Percentiles rank a stretch among this genome's conserved stretches.
Evolutionary conservation across 2,113 vertebrate species (phyloP).

Genomic region (Triplophysa dalaica): DNA sequence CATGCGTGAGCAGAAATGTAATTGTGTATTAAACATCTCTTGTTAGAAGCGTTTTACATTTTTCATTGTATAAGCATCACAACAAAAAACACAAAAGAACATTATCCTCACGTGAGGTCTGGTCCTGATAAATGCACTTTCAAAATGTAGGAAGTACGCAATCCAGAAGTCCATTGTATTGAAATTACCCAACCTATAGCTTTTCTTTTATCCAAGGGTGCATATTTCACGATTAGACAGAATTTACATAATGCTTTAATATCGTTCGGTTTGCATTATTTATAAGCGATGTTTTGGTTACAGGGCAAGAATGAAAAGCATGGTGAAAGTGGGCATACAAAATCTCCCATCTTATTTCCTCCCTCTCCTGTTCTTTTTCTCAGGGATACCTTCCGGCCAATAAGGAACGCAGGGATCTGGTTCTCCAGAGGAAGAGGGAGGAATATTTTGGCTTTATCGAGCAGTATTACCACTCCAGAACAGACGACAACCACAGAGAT

Average conservation of each 20-base stretch:
- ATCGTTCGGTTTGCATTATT: conserved; percentile 17
- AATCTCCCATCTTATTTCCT: neutral
- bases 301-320: conserved; percentile 5
- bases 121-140: neutral
- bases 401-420: conserved; percentile 88
- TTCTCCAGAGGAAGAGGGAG: conserved; percentile 88
- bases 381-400: conserved; percentile 95
- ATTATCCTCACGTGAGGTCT: neutral
- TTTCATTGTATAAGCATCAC: neutral
- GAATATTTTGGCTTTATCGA: conserved; percentile 98
- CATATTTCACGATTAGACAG: neutral
- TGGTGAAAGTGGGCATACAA: neutral
- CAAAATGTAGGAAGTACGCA: neutral
- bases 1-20: neutral
- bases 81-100: neutral
- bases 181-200: neutral
- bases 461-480: conserved; percentile 98
- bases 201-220: neutral
- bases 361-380: conserved; percentile 6
- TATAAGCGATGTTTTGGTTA: neutral
- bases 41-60: conserved; percentile 2
- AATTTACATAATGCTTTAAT: neutral
- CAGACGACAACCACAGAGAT: conserved; percentile 93
- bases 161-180: neutral
- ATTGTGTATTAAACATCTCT: neutral